A percentile compares a stretch with the other conserved stretches of the same genome.
Conservation (phyloP, 2,888 invertebrate genomes). For the Acleris emargana region DNA sequence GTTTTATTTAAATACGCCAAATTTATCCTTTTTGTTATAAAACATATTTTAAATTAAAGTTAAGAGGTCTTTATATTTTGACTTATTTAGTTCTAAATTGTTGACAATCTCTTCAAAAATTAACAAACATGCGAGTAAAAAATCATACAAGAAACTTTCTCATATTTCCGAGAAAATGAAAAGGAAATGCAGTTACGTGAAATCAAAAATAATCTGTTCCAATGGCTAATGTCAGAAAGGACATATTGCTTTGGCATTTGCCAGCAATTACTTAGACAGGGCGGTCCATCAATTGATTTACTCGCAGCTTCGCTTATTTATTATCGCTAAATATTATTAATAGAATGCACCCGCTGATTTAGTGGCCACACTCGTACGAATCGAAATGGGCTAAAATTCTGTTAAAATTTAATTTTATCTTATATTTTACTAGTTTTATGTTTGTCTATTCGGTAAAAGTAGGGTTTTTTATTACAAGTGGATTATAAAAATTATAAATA, state of each 20-base stretch:
- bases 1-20: too few species aligned
- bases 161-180: neutral
- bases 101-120: too few species aligned
- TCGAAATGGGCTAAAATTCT: neutral
- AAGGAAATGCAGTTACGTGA: neutral
- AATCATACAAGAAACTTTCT: neutral
- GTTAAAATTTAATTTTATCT: too few species aligned
- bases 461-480: too few species aligned
- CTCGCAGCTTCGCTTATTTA: constrained; percentile 54
- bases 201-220: constrained; percentile 2
- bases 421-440: too few species aligned
- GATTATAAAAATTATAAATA: too few species aligned
- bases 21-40: too few species aligned
- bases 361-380: neutral
- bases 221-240: constrained; percentile 21
- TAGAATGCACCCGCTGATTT: constrained; percentile 24
- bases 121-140: too few species aligned
- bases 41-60: too few species aligned
- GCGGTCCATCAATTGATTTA: constrained; percentile 74
- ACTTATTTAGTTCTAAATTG: too few species aligned
- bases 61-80: too few species aligned
- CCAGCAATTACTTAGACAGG: constrained; percentile 60
- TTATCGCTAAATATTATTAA: constrained; percentile 54
- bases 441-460: too few species aligned
- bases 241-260: constrained; percentile 26